Base-by-base conservation (phyloP, 2,113 vertebrate species). In the Cacatua alba region DNA sequence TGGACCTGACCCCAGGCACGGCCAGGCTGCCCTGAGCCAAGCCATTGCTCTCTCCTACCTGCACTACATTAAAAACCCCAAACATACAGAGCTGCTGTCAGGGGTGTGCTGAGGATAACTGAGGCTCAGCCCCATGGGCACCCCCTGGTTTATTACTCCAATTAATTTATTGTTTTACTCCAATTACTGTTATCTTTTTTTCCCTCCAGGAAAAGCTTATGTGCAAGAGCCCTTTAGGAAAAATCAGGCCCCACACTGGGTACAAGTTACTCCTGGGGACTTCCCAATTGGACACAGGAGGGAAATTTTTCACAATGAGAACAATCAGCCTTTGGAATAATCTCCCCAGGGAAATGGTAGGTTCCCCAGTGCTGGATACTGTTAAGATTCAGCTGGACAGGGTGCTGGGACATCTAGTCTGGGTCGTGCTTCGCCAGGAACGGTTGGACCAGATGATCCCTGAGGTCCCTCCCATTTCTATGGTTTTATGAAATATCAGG, bases 181-280 rank as follows among this genome's bases (percentile, higher is more conserved):
- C 57, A 41, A 26, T 62, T 37, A 33, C 33, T 35, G 57, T 35
- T 24, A 13, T 51, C 29, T 31, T 24, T 15, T 39, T 39, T 35
- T 3, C 5, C 39, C 72, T 89, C 53, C 57, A 86, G 92, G 68
- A 86, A 63, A 72, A 77, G 35, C 23, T 86, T 44, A 18, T 44
- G 28, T 51, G 55, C 79, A 53, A 82, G 48, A 82, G 18, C 16
- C 18, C 65, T 49, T 35, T 17, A 63, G 91, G 55, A 48, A 41
- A 75, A 68, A 41, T 13, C 72, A 64, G 65, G 23, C 60, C 70
- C 75, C 70, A 35, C 26, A 7, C 29, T 19, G 57, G 72, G 85
- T 83, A 88, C 79, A 84, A 67, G 60, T 67, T 83, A 78, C 83
- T 88, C 85, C 91, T 83, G 85, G 72, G 72, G 72, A 92, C 6